Evolutionary conservation across 2,113 vertebrate genomes (phyloP), one percentile per base, ranked within the genome.

Genomic region (Daubentonia madagascariensis): DNA sequence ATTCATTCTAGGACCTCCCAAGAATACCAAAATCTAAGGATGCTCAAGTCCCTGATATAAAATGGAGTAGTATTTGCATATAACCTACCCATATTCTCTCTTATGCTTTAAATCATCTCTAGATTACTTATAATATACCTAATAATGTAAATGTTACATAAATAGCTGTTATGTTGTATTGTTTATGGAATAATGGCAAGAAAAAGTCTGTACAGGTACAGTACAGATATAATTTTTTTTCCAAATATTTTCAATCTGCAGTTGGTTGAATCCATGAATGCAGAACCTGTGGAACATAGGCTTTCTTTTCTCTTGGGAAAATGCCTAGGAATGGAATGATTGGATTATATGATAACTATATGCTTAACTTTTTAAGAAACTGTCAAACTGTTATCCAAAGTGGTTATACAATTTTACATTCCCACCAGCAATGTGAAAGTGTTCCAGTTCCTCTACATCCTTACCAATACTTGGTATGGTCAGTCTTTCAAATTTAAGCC

Each of bases 301-400:
- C 20, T 78, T 97, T 93, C 72, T 84, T 89, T 94, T 72, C 84
- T 89, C 28, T 70, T 94, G 20, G 48, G 18, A 83, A 97, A 86
- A 92, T 76, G 68, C 20, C 73, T 73, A 68, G 20, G 40, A 54
- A 20, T 40, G 2, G 30, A 91, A 75, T 61, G 16, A 28, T 3
- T 96, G 45, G 45, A 79, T 93, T 45, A 54, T 37, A 80, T 61
- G 13, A 48, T 65, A 89, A 73, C n/a, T 76, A 59, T 8, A n/a
- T 63, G 57, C 35, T 90, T 87, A 94, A 78, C 32, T 94, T 95
- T 94, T 80, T 5, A 89, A 92, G 50, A 91, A 96, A 81, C 23
- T 73, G 30, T 73, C 83, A 85, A 88, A 78, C 43, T 65, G 2
- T 79, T 94, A 59, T 72, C 43, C 72, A 93, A 89, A 96, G 76